phyloP scores from a whole-genome alignment of 2,113 vertebrate species.

The Panthera tigris region DNA sequence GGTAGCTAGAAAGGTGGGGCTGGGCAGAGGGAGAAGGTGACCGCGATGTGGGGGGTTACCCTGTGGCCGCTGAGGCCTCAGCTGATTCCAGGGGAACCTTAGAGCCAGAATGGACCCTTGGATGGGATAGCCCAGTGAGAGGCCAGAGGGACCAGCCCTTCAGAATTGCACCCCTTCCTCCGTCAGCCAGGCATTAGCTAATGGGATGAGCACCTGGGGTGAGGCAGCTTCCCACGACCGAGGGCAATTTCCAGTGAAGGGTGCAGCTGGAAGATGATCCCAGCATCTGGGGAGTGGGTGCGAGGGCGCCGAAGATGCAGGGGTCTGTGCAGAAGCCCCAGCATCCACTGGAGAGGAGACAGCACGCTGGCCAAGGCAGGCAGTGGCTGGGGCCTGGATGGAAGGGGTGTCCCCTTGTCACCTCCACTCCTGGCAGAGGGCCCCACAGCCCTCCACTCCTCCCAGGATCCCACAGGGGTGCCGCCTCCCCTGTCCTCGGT shows the following conservation, averaged over 20 bases:
- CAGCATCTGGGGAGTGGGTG: not conserved
- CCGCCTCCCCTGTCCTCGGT: not conserved
- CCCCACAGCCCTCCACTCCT: not conserved
- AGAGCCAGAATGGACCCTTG: not conserved
- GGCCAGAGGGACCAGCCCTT: not conserved
- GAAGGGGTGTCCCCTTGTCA: not conserved
- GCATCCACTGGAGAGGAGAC: not conserved
- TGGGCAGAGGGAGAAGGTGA: not conserved
- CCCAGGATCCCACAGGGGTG: not conserved
- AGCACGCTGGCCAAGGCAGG: not conserved
- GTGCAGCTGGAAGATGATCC: not conserved
- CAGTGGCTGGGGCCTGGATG: not conserved
- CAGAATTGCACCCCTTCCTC: not conserved
- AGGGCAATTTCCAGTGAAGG: not conserved
- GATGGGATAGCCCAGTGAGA: not conserved
- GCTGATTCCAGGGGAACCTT: not conserved
- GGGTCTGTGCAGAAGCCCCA: not conserved
- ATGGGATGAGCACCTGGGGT: not conserved
- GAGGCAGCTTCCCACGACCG: too few relatives aligned
- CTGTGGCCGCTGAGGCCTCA: not conserved
- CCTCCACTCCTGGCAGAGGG: not conserved
- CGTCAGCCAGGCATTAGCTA: not conserved
- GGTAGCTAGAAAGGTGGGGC: not conserved
- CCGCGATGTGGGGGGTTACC: rapidly evolving
- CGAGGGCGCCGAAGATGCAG: not conserved